Evolutionary conservation across 2,888 invertebrate species (phyloP), one percentile per base, ranked within the genome.

Genomic region (Lacanobia oleracea): DNA sequence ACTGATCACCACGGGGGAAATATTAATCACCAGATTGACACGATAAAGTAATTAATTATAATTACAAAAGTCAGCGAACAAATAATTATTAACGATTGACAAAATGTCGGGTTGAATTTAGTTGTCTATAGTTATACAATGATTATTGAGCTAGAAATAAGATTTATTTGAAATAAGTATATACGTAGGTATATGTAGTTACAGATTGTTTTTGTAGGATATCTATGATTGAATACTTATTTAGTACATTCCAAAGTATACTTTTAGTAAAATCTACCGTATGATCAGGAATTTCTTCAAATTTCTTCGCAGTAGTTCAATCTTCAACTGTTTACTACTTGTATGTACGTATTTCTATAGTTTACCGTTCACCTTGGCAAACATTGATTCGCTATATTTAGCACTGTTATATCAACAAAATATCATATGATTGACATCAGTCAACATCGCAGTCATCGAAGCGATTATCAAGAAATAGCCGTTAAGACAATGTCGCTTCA

Each of bases 21-120:
- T 77, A 70, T 83, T 62, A 76, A 77, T 81, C 70, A 68, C 37
- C 43, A 57, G 48, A 63, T 70, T 69, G 81, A 77, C 73, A 79
- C 62, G 77, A 72, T 72, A 74, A 65, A 81, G 63, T 75, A 67
- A 81, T 85, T 77, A 88, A 85, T 86, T 74, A 72, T 75, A 88
- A 85, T 86, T 74, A 73, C 60, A 71, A 74, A 80, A 81, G 77
- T 83, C 79, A 76, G 74, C 78, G 77, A 77, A 78, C 72, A 74
- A 77, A 73, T 82, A 82, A 81, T 85, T 80, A 78, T 76, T 59
- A 68, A 51, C 67, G 72, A 82, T 70, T 86, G 82, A 81, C 74
- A 83, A 83, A 81, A 83, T 72, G 74, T 75, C 71, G 61, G 64
- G 72, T 70, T 70, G 21, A 75, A 81, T 79, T 74, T 54, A 45